Conservation (phyloP, 2,113 vertebrate genomes). For the Prunella himalayana region DNA sequence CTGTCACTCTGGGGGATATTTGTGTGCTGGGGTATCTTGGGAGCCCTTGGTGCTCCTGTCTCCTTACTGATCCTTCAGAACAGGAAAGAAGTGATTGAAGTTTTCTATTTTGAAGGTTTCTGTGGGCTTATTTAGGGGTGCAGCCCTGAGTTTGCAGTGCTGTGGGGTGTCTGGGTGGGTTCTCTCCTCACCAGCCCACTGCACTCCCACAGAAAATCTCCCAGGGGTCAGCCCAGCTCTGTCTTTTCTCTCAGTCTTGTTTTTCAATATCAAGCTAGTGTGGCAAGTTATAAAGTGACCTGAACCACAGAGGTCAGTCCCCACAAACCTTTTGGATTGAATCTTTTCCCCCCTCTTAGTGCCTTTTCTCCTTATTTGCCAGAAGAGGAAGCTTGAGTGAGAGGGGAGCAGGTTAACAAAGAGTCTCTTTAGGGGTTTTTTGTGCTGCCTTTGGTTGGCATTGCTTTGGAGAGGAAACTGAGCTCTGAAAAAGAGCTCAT, state of each 20-base stretch:
- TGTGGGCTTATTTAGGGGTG: rapidly evolving
- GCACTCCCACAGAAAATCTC: background rate
- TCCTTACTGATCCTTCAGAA: background rate
- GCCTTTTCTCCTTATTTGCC: background rate
- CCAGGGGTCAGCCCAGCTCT: background rate
- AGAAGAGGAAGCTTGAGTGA: background rate
- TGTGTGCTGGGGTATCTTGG: rapidly evolving
- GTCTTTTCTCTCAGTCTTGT: background rate
- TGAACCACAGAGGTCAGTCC: rapidly evolving
- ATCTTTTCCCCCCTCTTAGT: rapidly evolving
- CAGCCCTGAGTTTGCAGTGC: background rate
- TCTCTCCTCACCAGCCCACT: rapidly evolving
- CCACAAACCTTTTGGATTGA: background rate
- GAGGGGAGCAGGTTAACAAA: background rate
- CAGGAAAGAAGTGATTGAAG: rapidly evolving
- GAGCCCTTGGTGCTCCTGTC: background rate
- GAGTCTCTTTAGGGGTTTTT: background rate
- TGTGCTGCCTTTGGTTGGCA: background rate
- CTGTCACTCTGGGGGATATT: rapidly evolving
- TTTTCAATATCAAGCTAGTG: background rate
- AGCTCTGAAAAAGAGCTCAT: background rate
- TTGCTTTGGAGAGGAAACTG: background rate
- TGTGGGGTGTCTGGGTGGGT: background rate
- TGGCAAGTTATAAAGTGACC: background rate
- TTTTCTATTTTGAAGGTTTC: rapidly evolving